These are phyloP conservation scores for Casuarius casuarius DNA, from an alignment of 2,113 vertebrate species.

Conservation along the genomic window DNA sequence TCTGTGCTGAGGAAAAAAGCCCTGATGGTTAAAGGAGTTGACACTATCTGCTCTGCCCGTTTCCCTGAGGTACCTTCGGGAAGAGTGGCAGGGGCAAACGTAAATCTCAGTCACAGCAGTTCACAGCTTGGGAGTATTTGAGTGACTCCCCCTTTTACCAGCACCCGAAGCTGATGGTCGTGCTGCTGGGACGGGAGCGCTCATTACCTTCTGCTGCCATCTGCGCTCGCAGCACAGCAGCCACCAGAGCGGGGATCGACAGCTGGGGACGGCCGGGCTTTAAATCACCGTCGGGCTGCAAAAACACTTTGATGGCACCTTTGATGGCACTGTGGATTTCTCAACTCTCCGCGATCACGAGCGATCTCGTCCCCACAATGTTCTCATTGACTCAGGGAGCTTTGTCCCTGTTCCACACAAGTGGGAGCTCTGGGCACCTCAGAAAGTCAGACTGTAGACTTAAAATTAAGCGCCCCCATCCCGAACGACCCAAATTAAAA, in stretches of 20 bases:
- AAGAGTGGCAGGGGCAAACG: background rate
- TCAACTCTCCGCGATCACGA: accelerated
- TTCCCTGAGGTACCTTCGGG: background rate
- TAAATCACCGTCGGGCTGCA: background rate
- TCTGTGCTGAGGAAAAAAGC: background rate
- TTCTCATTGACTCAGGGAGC: background rate
- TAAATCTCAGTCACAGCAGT: background rate
- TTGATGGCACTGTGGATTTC: background rate
- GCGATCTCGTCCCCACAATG: accelerated
- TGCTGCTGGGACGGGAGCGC: background rate
- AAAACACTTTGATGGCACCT: background rate
- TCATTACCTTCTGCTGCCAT: background rate
- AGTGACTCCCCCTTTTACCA: background rate
- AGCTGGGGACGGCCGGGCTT: background rate
- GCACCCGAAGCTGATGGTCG: accelerated
- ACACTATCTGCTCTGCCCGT: accelerated
- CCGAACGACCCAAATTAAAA: background rate
- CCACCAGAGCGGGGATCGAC: no score
- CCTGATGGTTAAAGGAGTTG: background rate
- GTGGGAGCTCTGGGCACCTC: background rate
- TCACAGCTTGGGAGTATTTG: accelerated
- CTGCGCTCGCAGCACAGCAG: no score
- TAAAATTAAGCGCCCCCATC: background rate
- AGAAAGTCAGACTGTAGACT: background rate
- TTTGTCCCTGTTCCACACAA: background rate